Conservation (phyloP, 2,797 vertebrate species). For the Peromyscus eremicus region DNA sequence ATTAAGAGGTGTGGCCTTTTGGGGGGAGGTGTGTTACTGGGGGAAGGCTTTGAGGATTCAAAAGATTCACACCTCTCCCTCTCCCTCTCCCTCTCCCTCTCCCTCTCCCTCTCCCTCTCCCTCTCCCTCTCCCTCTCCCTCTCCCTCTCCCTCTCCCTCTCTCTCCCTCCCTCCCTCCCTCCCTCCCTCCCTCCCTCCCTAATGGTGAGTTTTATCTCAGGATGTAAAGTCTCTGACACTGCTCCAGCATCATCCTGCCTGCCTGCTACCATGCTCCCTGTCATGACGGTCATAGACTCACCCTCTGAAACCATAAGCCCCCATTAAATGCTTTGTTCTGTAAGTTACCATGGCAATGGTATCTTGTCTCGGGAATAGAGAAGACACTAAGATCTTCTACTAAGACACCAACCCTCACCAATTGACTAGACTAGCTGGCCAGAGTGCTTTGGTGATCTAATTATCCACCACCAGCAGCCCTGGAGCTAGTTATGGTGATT, state of each 20-base stretch:
- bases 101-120: not conserved
- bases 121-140: too few relatives aligned
- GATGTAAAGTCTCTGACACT: too few relatives aligned
- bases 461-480: not conserved
- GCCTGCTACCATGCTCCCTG: not conserved
- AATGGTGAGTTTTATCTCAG: not conserved
- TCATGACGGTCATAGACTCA: not conserved
- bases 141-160: fast-evolving
- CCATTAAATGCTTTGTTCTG: not conserved
- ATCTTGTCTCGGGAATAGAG: not conserved
- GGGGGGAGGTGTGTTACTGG: not conserved
- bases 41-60: not conserved
- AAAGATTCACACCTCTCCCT: not conserved
- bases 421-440: not conserved
- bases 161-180: not conserved
- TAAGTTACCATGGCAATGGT: not conserved
- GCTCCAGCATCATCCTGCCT: not conserved
- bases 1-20: not conserved
- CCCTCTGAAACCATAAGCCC: not conserved
- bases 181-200: not conserved
- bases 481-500: not conserved
- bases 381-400: not conserved
- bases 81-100: fast-evolving
- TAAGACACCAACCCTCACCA: not conserved
- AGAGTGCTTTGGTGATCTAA: not conserved